Conservation (phyloP, 1,140 invertebrate species). For the Megathymus violae region DNA sequence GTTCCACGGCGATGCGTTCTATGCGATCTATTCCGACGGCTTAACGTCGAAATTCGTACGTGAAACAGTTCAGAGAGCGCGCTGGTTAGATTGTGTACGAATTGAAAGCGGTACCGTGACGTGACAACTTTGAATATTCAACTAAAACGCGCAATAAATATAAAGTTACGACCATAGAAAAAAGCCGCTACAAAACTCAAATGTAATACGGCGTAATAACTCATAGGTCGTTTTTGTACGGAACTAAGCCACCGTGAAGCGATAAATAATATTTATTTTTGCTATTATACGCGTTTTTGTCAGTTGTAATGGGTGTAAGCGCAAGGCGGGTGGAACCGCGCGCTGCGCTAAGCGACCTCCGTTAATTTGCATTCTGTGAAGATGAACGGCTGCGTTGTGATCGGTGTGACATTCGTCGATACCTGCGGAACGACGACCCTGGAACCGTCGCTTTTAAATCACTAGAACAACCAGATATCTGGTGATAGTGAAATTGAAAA, state of each 20-base stretch:
- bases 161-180: slow-evolving; percentile 79
- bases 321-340: slow-evolving; percentile 51
- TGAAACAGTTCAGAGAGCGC: slow-evolving; percentile 11
- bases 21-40: slow-evolving; percentile 7
- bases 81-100: slow-evolving; percentile 42
- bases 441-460: too few relatives aligned
- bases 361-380: slow-evolving; percentile 9
- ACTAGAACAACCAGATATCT: too few relatives aligned
- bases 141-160: slow-evolving; percentile 79
- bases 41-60: slow-evolving; percentile 36
- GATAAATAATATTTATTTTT: slow-evolving; percentile 84
- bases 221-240: slow-evolving; percentile 80
- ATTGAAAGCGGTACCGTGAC: slow-evolving; percentile 63
- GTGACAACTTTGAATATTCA: slow-evolving; percentile 76
- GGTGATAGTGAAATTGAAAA: too few relatives aligned
- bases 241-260: slow-evolving; percentile 81
- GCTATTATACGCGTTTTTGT: slow-evolving; percentile 83
- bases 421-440: too few relatives aligned
- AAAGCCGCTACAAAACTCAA: slow-evolving; percentile 73
- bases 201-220: slow-evolving; percentile 78
- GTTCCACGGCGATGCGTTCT: neutral
- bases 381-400: slow-evolving; percentile 15
- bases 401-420: too few relatives aligned
- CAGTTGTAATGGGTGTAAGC: slow-evolving; percentile 79
- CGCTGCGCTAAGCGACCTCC: slow-evolving; percentile 29